Conservation (phyloP, 2,888 invertebrate genomes). For the Amiota communis region DNA sequence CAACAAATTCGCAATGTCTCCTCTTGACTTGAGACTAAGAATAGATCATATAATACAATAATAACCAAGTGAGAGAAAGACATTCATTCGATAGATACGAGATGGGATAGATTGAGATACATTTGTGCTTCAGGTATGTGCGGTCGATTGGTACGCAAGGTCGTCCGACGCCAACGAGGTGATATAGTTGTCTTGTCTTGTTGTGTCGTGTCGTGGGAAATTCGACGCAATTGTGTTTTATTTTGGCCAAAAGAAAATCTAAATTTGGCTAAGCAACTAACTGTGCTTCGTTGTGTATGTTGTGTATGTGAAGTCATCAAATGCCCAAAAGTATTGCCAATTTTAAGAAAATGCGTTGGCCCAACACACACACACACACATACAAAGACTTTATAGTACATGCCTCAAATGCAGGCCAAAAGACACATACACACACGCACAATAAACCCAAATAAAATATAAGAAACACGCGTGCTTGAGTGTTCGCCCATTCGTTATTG, state of each 20-base stretch:
- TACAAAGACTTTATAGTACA: neutral
- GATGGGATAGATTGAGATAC: conserved; percentile 9
- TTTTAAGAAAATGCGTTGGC: conserved; percentile 45
- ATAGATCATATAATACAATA: neutral
- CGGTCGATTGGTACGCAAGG: conserved; percentile 50
- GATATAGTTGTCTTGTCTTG: too few species aligned
- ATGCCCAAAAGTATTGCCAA: conserved; percentile 46
- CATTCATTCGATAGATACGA: neutral
- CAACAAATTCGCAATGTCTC: neutral
- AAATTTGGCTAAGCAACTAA: conserved; percentile 11
- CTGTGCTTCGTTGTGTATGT: neutral
- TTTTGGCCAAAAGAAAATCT: conserved; percentile 9
- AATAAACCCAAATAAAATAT: too few species aligned
- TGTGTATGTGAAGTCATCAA: conserved; percentile 50
- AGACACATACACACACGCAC: too few species aligned
- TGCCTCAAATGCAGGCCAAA: too few species aligned
- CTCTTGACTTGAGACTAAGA: neutral
- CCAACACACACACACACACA: neutral
- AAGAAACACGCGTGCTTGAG: neutral
- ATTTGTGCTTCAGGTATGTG: conserved; percentile 21
- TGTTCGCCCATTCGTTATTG: too few species aligned
- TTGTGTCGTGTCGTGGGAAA: conserved; percentile 50
- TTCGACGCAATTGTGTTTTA: conserved; percentile 43
- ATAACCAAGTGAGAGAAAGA: neutral
- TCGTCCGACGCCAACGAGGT: conserved; percentile 37